Conservation (phyloP, 2,888 invertebrate species). For the Tetragnatha montana region DNA sequence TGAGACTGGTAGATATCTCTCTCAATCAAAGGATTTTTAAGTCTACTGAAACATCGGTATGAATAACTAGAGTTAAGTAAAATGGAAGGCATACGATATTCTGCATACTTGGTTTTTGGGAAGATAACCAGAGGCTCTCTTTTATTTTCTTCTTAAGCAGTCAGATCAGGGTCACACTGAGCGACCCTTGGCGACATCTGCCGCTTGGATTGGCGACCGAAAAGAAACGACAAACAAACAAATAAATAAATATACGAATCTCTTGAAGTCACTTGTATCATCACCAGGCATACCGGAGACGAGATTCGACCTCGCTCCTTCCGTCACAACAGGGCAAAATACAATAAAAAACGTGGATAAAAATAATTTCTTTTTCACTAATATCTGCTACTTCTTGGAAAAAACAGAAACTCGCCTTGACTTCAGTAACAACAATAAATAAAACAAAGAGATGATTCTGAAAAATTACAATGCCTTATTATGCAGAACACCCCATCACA, state of each 20-base stretch:
- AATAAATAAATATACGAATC: slow-evolving; percentile 48
- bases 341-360: slow-evolving; percentile 43
- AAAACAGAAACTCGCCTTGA: slow-evolving; percentile 53
- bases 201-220: slow-evolving; percentile 48
- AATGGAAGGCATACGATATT: slow-evolving; percentile 71
- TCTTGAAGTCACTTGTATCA: slow-evolving; percentile 39
- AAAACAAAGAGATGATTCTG: slow-evolving; percentile 53
- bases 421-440: slow-evolving; percentile 34
- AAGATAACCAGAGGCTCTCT: slow-evolving; percentile 65
- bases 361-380: slow-evolving; percentile 28
- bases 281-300: not conserved
- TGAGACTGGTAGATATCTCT: slow-evolving; percentile 51
- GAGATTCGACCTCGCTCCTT: slow-evolving; percentile 20
- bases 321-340: slow-evolving; percentile 10
- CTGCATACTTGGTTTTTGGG: slow-evolving; percentile 66
- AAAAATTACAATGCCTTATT: slow-evolving; percentile 57
- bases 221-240: slow-evolving; percentile 37
- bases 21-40: slow-evolving; percentile 26
- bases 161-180: slow-evolving; percentile 48
- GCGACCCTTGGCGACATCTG: slow-evolving; percentile 49
- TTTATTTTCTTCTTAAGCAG: slow-evolving; percentile 55
- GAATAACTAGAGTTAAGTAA: slow-evolving; percentile 68
- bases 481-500: slow-evolving; percentile 69
- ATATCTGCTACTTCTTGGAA: slow-evolving; percentile 44
- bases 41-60: slow-evolving; percentile 65